Evolutionary conservation across 2,888 invertebrate genomes (phyloP).

Genomic region (Drosophila koepferae): DNA sequence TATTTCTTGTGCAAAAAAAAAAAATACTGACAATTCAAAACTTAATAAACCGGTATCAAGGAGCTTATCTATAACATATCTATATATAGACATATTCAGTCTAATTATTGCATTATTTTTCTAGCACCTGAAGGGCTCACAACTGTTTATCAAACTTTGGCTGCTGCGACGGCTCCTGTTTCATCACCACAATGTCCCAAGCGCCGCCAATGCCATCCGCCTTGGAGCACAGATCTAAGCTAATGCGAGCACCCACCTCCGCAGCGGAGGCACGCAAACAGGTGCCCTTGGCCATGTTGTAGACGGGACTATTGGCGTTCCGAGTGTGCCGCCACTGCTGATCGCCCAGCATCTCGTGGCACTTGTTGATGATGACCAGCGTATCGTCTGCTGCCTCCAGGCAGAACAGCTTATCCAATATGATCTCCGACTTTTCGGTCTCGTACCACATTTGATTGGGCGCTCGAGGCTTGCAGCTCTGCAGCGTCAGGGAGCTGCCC

Average conservation of each 20-base stretch:
- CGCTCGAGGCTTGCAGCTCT: slow-evolving; percentile 88
- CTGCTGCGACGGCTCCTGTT: slow-evolving; percentile 24
- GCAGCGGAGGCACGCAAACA: slow-evolving; percentile 88
- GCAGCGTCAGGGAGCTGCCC: slow-evolving; percentile 89
- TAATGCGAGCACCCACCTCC: slow-evolving; percentile 85
- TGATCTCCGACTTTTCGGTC: slow-evolving; percentile 92
- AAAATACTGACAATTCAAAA: slow-evolving; percentile 67
- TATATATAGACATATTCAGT: slow-evolving; percentile 61
- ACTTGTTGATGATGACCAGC: slow-evolving; percentile 92
- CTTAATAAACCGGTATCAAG: slow-evolving; percentile 45
- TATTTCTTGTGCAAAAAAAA: slow-evolving; percentile 22
- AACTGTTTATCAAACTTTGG: slow-evolving; percentile 50
- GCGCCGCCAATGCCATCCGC: slow-evolving; percentile 71
- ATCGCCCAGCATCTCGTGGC: slow-evolving; percentile 95
- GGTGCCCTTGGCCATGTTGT: slow-evolving; percentile 94
- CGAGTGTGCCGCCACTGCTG: slow-evolving; percentile 96
- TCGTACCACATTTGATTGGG: slow-evolving; percentile 91
- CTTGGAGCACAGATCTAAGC: slow-evolving; percentile 88
- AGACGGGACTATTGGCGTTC: slow-evolving; percentile 90
- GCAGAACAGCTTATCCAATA: slow-evolving; percentile 93
- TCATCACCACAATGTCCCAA: slow-evolving; percentile 71
- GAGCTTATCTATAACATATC: slow-evolving; percentile 4
- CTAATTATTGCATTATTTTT: slow-evolving; percentile 42
- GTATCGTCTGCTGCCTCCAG: slow-evolving; percentile 90
- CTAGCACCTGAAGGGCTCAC: slow-evolving; percentile 28